Base-by-base conservation (phyloP, 1,140 invertebrate species). In the Ceratina calcarata region DNA sequence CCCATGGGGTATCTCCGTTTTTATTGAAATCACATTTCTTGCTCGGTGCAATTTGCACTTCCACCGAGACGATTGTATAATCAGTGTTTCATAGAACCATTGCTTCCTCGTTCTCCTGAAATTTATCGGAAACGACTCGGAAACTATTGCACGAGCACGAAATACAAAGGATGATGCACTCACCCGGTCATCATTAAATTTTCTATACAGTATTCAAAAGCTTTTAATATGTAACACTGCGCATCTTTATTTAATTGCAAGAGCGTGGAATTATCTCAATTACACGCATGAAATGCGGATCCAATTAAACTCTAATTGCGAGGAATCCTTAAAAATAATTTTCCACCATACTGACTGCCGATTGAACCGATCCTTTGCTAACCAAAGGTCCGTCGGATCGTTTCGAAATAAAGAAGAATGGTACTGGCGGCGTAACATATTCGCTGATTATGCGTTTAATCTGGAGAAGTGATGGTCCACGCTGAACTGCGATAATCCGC, bases 401-500 rank as follows among this genome's bases (percentile, higher is more conserved):
- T 45, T 45, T 45, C 10, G 37, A 2, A 45, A 45, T 45, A 45
- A 45, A 45, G 37, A 45, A 45, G 37, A 45, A 45, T 45, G 37
- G 37, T 8, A 45, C 37, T 10, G 37, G 37, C 37, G 10, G 6
- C 37, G 37, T 45, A 45, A 45, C 37, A 6, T 45, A 45, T 45
- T 10, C 37, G 37, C 37, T 45, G 37, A 45, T 45, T 45, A 45
- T 10, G 37, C 37, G 37, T 45, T 45, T 45, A 45, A 45, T 45
- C 32, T 13, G 68, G 16, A 60, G 68, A 55, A 73, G 58, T 57
- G 58, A 51, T 58, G 13, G 55, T 71, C 66, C 55, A 73, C 67
- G 73, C 69, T 70, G 73, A 84, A 84, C 73, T 62, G 37, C 45
- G 71, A 13, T 27, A 75, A 71, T 62, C 49, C 65, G n/a, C 37